Evolutionary conservation across 2,113 vertebrate species (phyloP), one percentile per base, ranked within the genome.

Genomic region (Eretmochelys imbricata): DNA sequence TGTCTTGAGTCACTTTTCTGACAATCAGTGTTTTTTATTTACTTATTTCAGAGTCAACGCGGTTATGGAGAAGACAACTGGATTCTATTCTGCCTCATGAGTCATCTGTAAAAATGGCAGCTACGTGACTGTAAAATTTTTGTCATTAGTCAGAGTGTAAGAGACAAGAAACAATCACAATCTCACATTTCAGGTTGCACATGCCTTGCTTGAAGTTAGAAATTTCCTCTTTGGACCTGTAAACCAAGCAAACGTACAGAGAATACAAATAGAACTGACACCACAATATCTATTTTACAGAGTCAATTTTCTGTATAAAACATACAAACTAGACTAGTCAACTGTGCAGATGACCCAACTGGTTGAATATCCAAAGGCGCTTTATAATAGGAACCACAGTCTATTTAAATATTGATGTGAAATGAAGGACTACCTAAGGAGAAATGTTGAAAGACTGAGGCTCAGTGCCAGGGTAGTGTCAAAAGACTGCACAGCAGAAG

Each of bases 391-490:
- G 22, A 95, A 90, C 93, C 92, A 90, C 82, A 92, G 81, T 80
- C 90, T 80, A 95, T 93, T 90, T 97, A 95, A 96, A 94, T 51
- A 94, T 79, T 93, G 89, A 82, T 57, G 48, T 2, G 1, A 88
- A 95, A 95, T 91, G 72, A 96, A 42, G 69, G 19, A 22, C 69
- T 38, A 42, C 35, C 69, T 72, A n/a, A 72, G 69, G 19, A 72
- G 82, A 89, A 97, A 91, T 91, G 92, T 81, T 96, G 92, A 96
- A 96, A 97, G 91, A 92, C 91, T 50, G 83, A 75, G 96, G 94
- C 91, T 92, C 78, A 89, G 72, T 95, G 95, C 96, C 97, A 97
- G 96, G 89, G 88, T 93, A 91, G n/a, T 95, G 96, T 88, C 97
- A 93, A 97, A 95, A 97, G 95, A 95, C 84, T 87, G 31, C 85